Conservation (phyloP, 1,140 invertebrate species). For the Cephus cinctus region DNA sequence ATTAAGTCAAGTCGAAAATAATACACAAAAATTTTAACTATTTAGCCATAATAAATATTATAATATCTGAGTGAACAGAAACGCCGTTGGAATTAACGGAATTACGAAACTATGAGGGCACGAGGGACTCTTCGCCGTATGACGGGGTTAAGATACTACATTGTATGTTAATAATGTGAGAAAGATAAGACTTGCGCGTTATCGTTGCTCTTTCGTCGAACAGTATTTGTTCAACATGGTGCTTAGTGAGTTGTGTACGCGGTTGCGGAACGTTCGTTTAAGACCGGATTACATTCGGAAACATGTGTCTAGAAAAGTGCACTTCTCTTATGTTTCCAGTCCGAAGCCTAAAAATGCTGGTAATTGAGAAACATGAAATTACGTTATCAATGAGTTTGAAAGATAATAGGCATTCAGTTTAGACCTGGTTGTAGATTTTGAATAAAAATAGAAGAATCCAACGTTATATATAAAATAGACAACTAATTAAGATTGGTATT, state of each 20-base stretch:
- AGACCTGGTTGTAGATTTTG: neutral
- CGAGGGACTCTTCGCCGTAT: too few relatives aligned
- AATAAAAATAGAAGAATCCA: too few relatives aligned
- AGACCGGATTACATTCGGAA: slow-evolving; percentile 3
- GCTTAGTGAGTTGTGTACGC: slow-evolving; percentile 34
- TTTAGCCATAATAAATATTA: too few relatives aligned
- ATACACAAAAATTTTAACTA: too few relatives aligned
- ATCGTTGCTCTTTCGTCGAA: slow-evolving; percentile 14
- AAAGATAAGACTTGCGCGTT: slow-evolving; percentile 24
- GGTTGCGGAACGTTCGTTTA: slow-evolving; percentile 12
- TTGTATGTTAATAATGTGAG: slow-evolving; percentile 40
- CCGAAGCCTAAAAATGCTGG: slow-evolving; percentile 29
- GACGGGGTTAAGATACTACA: slow-evolving; percentile 8
- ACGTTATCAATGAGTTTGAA: too few relatives aligned
- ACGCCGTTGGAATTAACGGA: too few relatives aligned
- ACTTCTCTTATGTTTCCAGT: slow-evolving; percentile 43
- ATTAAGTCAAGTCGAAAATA: too few relatives aligned
- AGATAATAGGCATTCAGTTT: too few relatives aligned
- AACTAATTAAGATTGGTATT: too few relatives aligned
- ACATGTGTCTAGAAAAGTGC: slow-evolving; percentile 14
- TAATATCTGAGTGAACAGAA: too few relatives aligned
- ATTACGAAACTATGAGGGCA: too few relatives aligned
- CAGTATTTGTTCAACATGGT: slow-evolving; percentile 36
- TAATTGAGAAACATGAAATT: slow-evolving; percentile 17
- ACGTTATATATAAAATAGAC: too few relatives aligned